Base-by-base conservation (phyloP, 2,888 invertebrate genomes). In the Drosophila testacea region DNA sequence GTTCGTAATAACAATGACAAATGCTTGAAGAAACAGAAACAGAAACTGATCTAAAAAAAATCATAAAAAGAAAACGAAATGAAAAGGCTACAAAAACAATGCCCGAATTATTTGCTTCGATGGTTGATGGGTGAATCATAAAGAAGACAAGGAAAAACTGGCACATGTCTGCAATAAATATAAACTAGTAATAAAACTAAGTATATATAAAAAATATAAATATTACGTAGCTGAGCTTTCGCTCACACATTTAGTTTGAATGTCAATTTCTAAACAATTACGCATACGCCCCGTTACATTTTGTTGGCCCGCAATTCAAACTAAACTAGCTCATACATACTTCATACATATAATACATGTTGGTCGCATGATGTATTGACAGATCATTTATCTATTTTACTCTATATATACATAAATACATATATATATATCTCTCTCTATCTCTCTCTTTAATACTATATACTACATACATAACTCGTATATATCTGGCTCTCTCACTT, bases 351-450 rank as follows among this genome's bases (percentile, higher is more conserved):
- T 56, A 73, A 69, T 70, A 67, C 57, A 78, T 80, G 72, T 75
- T 80, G 80, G 72, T 73, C 68, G 80, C 80, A 80, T 80, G 80
- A 68, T 77, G 56, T 67, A 68, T 75, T 75, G 66, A 66, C 76
- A 72, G 75, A 65, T 69, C 59, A 68, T 79, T 75, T 76, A 76
- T 75, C 63, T 74, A 70, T 44, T 57, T 79, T 73, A 60, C 51
- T 51, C 55, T 50, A 38, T 48, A 34, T 44, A 36, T 41, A 60
- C 5, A n/a, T 55, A 30, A n/a, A 16, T 16, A 16, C 16, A 16
- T 16, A 16, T 16, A 55, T 30, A 39, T 30, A 32, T 34, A 27
- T 46, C 32, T 32, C 11, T 54, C 38, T 62, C 48, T 69, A 41
- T 61, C 36, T 69, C 62, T 75, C 60, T 59, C 46, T 48, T 47